Evolutionary conservation across 1,140 invertebrate species (phyloP).

Genomic region (Aphelenchoides besseyi): DNA sequence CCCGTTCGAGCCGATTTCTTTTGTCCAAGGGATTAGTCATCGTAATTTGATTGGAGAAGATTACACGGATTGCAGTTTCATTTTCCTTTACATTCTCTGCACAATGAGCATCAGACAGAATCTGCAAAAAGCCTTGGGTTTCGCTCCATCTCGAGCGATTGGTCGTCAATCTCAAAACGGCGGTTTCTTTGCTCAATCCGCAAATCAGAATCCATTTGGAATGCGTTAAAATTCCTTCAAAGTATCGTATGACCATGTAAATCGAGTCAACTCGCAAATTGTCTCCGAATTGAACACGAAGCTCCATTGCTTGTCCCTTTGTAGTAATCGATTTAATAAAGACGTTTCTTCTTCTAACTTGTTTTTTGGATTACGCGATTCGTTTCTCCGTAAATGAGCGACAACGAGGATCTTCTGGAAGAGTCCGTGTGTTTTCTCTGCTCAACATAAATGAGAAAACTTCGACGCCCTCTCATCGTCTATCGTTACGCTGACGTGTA

Average conservation of each 20-base stretch:
- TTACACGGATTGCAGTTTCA: conserved; percentile 98
- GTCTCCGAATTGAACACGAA: no score
- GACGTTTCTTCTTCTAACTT: no score
- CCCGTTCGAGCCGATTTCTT: conserved; percentile 90
- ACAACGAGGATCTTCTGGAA: no score
- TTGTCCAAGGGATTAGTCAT: conserved; percentile 90
- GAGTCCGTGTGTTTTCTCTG: no score
- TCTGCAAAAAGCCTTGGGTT: conserved; percentile 93
- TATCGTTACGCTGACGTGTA: no score
- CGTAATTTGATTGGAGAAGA: conserved; percentile 85
- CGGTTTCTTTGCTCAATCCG: conserved; percentile 42
- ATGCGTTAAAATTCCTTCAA: conserved; percentile 25
- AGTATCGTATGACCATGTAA: background rate
- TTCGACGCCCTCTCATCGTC: no score
- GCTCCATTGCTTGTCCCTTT: no score
- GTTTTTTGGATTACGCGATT: no score
- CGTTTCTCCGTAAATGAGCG: no score
- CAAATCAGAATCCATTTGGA: conserved; percentile 39
- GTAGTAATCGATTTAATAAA: no score
- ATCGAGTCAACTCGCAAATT: no score
- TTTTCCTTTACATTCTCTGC: conserved; percentile 96
- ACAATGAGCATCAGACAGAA: conserved; percentile 99
- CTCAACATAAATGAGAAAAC: no score
- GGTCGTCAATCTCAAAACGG: conserved; percentile 45
- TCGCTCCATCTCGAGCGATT: conserved; percentile 78